phyloP scores from a whole-genome alignment of 2,113 vertebrate genomes.

The Heterocephalus glaber region DNA sequence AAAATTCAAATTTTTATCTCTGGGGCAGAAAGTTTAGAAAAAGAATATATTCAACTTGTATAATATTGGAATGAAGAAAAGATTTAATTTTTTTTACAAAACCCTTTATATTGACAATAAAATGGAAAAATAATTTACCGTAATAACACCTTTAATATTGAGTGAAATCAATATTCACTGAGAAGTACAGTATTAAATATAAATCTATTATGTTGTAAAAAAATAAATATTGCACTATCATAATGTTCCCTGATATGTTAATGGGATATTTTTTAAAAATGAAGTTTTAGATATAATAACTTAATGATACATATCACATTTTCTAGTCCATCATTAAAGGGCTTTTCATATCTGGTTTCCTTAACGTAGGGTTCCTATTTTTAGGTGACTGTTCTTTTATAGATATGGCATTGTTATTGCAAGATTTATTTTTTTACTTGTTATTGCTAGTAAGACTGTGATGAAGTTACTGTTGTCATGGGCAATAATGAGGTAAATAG shows the following conservation, averaged over 20 bases:
- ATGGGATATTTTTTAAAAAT: neutral
- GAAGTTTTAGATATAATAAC: conserved; percentile 37
- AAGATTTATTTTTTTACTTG: neutral
- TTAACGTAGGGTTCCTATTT: conserved; percentile 6
- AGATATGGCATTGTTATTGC: neutral
- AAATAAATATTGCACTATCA: conserved; percentile 23
- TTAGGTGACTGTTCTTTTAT: conserved; percentile 42
- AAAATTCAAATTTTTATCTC: too few species aligned
- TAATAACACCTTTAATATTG: too few species aligned
- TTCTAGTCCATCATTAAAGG: conserved; percentile 21
- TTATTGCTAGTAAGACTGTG: neutral
- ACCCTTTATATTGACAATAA: too few species aligned
- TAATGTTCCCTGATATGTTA: conserved; percentile 20
- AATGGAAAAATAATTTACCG: too few species aligned
- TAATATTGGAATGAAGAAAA: too few species aligned
- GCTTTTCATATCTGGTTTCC: conserved; percentile 17
- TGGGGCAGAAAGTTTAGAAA: too few species aligned
- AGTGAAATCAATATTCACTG: too few species aligned
- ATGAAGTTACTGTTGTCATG: conserved; percentile 39
- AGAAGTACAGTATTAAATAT: too few species aligned
- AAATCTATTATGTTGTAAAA: too few species aligned
- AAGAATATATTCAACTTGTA: too few species aligned
- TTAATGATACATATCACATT: neutral
- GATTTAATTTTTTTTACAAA: too few species aligned
- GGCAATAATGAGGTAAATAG: conserved; percentile 42